A percentile compares a stretch with the other conserved stretches of the same genome.
Evolutionary conservation across 1,140 invertebrate species (phyloP).

Genomic region (Drosophila funebris): DNA sequence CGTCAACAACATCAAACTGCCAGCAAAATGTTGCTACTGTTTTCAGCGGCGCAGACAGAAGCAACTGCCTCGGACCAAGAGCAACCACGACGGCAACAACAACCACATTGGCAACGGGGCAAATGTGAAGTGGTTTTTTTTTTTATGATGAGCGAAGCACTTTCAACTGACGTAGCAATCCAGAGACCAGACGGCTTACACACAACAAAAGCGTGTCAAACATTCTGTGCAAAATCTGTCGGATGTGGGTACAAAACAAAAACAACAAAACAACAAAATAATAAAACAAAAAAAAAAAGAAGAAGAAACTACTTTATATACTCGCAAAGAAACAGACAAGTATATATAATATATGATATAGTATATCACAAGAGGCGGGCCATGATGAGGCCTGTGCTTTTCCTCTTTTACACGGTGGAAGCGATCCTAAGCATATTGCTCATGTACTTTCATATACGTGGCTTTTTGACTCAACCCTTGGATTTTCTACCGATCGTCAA

Average conservation of each 20-base stretch:
- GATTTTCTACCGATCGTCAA: background rate
- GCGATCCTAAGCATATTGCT: constrained; percentile 32
- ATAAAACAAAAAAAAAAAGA: background rate
- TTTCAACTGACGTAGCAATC: constrained; percentile 47
- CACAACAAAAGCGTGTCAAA: constrained; percentile 70
- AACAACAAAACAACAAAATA: background rate
- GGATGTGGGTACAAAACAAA: constrained; percentile 12
- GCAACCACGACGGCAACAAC: constrained; percentile 34
- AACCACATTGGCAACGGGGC: constrained; percentile 46
- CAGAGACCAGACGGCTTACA: constrained; percentile 14
- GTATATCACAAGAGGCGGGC: too few species aligned
- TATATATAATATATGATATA: too few species aligned
- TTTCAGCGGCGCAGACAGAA: constrained; percentile 51
- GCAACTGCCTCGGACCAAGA: constrained; percentile 16
- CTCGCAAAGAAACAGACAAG: background rate
- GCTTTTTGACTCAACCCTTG: constrained; percentile 12
- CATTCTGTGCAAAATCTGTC: constrained; percentile 35
- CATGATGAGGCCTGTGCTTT: constrained; percentile 38
- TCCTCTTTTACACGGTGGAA: constrained; percentile 51
- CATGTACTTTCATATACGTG: constrained; percentile 15
- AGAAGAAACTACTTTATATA: background rate
- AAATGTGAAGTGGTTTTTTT: constrained; percentile 63
- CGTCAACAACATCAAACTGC: constrained; percentile 80
- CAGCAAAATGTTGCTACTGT: constrained; percentile 79
- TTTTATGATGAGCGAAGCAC: constrained; percentile 70